A percentile compares a stretch with the other conserved stretches of the same genome.
Conservation (phyloP, 1,140 invertebrate genomes). For the Harpegnathos saltator region DNA sequence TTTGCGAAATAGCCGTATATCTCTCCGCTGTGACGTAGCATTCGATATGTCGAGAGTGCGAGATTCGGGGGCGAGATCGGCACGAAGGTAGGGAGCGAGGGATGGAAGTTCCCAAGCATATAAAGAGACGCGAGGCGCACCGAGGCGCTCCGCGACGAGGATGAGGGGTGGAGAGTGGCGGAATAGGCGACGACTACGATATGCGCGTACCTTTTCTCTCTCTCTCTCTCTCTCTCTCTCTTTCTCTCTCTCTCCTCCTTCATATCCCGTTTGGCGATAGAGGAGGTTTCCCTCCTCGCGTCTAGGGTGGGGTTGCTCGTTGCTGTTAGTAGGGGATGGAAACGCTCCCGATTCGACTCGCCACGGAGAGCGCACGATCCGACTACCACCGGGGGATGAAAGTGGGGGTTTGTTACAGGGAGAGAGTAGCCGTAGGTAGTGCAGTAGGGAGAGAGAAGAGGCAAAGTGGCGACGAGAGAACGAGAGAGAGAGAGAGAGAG, state of each 20-base stretch:
- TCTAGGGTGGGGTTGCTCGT: constrained; percentile 54
- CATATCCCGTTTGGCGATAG: constrained; percentile 65
- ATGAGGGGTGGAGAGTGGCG: constrained; percentile 36
- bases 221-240: too few relatives aligned
- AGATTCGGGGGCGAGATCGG: constrained; percentile 72
- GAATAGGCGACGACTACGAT: constrained; percentile 45
- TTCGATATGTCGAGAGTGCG: constrained; percentile 82
- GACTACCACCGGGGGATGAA: constrained; percentile 47
- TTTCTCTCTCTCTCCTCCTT: constrained; percentile 30
- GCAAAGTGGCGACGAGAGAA: neutral
- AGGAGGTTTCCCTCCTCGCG: constrained; percentile 24
- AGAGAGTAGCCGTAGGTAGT: constrained; percentile 20
- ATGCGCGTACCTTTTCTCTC: constrained; percentile 67
- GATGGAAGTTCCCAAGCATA: constrained; percentile 55
- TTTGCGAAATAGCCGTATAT: constrained; percentile 85
- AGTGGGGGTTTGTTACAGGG: constrained; percentile 62
- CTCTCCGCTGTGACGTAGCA: constrained; percentile 82
- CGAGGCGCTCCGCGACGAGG: constrained; percentile 24
- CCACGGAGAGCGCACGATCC: constrained; percentile 64
- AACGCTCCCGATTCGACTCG: constrained; percentile 64
- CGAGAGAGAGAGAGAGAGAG: constrained; percentile 12
- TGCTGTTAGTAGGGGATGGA: constrained; percentile 45
- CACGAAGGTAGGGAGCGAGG: constrained; percentile 57
- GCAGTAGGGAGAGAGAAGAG: constrained; percentile 11
- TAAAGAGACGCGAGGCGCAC: constrained; percentile 52